Conservation (phyloP, 2,888 invertebrate genomes). For the Oasisia sp. region DNA sequence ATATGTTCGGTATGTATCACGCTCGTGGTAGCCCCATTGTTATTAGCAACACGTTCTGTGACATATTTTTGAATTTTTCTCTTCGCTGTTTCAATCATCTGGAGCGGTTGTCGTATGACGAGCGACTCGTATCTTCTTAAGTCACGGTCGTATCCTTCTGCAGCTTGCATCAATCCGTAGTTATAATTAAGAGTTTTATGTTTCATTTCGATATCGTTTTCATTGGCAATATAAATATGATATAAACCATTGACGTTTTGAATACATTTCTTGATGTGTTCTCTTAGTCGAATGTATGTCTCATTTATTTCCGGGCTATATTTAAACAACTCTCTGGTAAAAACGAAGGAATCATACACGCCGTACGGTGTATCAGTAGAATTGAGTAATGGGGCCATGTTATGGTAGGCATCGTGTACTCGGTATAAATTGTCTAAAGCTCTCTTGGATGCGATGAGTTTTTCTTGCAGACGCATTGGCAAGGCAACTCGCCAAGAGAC, state of each 20-base stretch:
- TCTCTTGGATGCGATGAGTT: not conserved
- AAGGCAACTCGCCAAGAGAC: not conserved
- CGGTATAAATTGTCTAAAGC: not conserved
- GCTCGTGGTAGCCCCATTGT: too few species aligned
- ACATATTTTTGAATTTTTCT: not conserved
- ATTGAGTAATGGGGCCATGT: not conserved
- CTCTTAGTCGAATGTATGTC: not conserved
- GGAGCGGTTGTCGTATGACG: not conserved
- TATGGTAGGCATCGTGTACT: not conserved
- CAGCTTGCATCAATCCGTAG: not conserved
- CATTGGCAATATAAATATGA: not conserved
- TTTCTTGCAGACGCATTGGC: not conserved
- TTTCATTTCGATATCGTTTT: not conserved
- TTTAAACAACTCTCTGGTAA: not conserved
- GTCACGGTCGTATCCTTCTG: not conserved
- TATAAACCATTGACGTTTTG: not conserved
- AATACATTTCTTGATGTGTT: not conserved
- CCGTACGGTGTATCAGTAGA: not conserved
- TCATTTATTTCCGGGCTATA: not conserved
- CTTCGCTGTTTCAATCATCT: not conserved
- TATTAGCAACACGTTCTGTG: not conserved
- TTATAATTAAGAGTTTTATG: not conserved
- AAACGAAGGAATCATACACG: not conserved
- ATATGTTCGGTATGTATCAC: not conserved
- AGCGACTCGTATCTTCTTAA: not conserved